phyloP scores from a whole-genome alignment of 2,888 invertebrate species.

The Lottia scabra region DNA sequence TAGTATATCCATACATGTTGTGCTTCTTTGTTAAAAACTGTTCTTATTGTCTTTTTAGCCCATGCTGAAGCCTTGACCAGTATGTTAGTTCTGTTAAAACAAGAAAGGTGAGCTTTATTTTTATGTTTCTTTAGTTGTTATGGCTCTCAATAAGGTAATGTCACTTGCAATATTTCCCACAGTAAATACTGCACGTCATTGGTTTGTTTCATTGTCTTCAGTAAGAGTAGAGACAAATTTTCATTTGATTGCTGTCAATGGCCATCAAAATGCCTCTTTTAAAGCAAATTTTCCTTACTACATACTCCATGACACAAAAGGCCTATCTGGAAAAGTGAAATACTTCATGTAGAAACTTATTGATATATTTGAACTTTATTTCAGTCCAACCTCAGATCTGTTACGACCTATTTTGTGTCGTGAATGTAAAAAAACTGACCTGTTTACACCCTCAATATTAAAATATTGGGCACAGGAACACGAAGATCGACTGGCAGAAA shows the following conservation, averaged over 20 bases:
- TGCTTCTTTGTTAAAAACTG: neutral
- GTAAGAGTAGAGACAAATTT: too few relatives aligned
- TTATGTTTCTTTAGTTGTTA: neutral
- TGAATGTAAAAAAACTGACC: slow-evolving; percentile 77
- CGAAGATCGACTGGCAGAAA: slow-evolving; percentile 81
- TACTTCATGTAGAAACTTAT: too few relatives aligned
- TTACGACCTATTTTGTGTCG: slow-evolving; percentile 82
- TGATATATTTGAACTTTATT: slow-evolving; percentile 27
- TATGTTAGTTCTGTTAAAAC: slow-evolving; percentile 89
- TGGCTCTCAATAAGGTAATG: too few relatives aligned
- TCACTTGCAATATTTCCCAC: too few relatives aligned
- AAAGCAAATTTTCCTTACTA: too few relatives aligned
- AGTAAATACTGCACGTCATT: too few relatives aligned
- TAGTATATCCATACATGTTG: too few relatives aligned
- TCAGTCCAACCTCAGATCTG: slow-evolving; percentile 84
- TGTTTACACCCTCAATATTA: slow-evolving; percentile 90
- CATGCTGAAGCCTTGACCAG: slow-evolving; percentile 94
- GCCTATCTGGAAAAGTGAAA: too few relatives aligned
- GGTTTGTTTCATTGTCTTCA: too few relatives aligned
- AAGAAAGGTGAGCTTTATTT: slow-evolving; percentile 78
- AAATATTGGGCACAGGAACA: slow-evolving; percentile 95
- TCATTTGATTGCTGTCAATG: too few relatives aligned
- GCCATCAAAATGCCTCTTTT: too few relatives aligned
- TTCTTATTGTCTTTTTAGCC: slow-evolving; percentile 74
- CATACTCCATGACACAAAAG: too few relatives aligned